Evolutionary conservation across 2,113 vertebrate genomes (phyloP).

Genomic region (Pseudopipra pipra): DNA sequence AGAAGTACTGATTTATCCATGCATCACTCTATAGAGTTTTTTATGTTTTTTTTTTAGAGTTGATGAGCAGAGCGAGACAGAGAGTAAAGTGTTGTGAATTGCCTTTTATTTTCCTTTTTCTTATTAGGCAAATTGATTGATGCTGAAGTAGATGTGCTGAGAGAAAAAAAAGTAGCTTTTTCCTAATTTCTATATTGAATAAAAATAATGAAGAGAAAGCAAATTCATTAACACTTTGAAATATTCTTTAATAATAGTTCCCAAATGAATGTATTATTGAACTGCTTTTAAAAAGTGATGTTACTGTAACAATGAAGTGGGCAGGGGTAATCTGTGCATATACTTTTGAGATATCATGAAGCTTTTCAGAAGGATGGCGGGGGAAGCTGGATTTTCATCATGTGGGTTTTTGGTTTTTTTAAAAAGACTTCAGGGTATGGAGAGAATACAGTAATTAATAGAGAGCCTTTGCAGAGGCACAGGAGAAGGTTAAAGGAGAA

Average conservation of each 20-base stretch:
- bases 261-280: neutral
- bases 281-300: neutral
- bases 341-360: neutral
- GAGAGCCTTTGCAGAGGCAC: neutral
- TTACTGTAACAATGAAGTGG: neutral
- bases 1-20: slow-evolving; percentile 5
- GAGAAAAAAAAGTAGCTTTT: neutral
- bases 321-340: neutral
- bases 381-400: neutral
- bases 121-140: neutral
- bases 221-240: neutral
- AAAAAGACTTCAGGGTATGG: neutral
- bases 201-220: slow-evolving; percentile 18
- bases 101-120: slow-evolving; percentile 4
- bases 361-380: neutral
- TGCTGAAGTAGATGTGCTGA: neutral
- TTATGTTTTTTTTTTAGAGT: neutral
- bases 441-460: neutral
- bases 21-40: neutral
- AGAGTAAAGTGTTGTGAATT: neutral
- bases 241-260: neutral
- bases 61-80: neutral
- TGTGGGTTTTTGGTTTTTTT: neutral
- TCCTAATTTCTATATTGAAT: neutral
- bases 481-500: neutral